A percentile compares a stretch with the other conserved stretches of the same genome.
Conservation (phyloP, 2,888 invertebrate genomes). For the Pristionchus entomophagus region DNA sequence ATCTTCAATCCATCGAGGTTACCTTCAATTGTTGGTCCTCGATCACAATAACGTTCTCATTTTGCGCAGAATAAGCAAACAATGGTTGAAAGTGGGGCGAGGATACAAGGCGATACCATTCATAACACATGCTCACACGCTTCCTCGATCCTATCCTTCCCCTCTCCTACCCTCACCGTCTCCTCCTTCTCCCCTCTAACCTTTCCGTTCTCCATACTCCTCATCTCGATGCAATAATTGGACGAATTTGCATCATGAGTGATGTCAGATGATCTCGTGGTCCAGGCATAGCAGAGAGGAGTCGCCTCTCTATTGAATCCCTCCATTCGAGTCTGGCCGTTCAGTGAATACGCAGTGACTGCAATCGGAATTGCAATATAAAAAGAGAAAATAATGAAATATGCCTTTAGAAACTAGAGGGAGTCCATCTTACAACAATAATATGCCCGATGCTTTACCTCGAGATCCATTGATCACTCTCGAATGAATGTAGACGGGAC, state of each 20-base stretch:
- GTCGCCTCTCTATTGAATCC: background rate
- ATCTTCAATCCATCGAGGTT: background rate
- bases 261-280: background rate
- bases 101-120: background rate
- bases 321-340: background rate
- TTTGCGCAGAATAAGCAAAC: constrained; percentile 8
- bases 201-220: constrained; percentile 9
- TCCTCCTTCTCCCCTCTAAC: background rate
- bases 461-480: background rate
- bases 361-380: too few relatives aligned
- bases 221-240: constrained; percentile 15
- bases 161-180: background rate
- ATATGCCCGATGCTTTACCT: constrained; percentile 1
- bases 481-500: constrained; percentile 24
- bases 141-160: background rate
- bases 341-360: constrained; percentile 9
- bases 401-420: background rate
- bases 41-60: background rate
- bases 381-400: background rate
- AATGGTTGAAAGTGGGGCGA: background rate
- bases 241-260: background rate
- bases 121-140: background rate
- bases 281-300: constrained; percentile 39
- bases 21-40: background rate
- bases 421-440: too few relatives aligned